Percentiles rank a stretch among this genome's conserved stretches.
Conservation (phyloP, 2,797 vertebrate species). For the Tadarida brasiliensis region DNA sequence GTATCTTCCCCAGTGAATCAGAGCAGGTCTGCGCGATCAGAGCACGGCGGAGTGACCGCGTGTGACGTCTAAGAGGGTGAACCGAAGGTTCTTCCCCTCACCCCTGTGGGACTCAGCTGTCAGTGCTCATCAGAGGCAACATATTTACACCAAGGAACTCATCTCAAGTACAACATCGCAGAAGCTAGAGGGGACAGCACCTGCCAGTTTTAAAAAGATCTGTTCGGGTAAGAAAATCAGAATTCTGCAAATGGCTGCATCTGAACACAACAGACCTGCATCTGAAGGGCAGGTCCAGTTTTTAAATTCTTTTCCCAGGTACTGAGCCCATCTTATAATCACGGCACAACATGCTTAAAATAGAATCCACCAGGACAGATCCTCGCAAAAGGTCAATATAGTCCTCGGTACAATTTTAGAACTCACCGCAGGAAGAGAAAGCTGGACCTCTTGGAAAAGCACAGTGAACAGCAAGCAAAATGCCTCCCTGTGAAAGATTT, state of each 20-base stretch:
- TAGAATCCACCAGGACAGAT: not conserved
- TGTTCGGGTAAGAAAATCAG: not conserved
- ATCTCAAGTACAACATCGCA: not conserved
- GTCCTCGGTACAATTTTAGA: not conserved
- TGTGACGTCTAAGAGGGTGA: not conserved
- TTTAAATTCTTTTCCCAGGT: not conserved
- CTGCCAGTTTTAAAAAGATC: not conserved
- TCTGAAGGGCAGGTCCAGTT: not conserved
- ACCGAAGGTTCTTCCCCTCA: not conserved
- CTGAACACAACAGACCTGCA: not conserved
- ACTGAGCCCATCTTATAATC: not conserved
- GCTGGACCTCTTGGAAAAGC: not conserved
- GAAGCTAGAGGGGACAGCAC: not conserved
- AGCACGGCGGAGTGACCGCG: not conserved
- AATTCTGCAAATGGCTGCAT: not conserved
- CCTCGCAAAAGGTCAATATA: slow-evolving; percentile 53
- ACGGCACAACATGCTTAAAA: not conserved
- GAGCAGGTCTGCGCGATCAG: not conserved
- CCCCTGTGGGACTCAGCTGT: not conserved
- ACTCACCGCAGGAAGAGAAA: not conserved
- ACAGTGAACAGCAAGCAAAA: not conserved
- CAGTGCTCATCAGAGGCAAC: not conserved
- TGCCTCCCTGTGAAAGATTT: not conserved
- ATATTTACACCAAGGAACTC: not conserved
- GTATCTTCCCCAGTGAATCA: not conserved